These are phyloP conservation scores for Poecilia wingei DNA, from an alignment of 2,797 vertebrate species.

Conservation along the genomic window DNA sequence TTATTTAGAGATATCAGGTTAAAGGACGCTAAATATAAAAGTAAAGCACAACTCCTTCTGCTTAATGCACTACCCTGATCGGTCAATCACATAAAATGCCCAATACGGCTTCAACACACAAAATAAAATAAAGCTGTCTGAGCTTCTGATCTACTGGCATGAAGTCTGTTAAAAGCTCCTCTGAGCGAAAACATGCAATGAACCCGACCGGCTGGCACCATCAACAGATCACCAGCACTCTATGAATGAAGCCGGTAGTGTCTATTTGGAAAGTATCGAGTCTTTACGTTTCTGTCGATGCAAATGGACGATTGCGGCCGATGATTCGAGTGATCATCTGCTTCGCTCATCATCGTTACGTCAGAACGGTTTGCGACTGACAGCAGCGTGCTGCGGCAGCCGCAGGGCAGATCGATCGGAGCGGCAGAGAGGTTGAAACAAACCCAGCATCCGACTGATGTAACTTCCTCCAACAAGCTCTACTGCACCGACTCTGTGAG, in stretches of 20 bases:
- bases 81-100: not conserved
- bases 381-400: slow-evolving; percentile 55
- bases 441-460: slow-evolving; percentile 42
- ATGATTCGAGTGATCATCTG: slow-evolving; percentile 68
- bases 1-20: not conserved
- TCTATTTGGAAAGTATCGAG: slow-evolving; percentile 79
- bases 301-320: slow-evolving; percentile 70
- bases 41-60: not conserved
- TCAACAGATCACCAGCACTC: slow-evolving; percentile 25
- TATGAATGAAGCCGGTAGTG: slow-evolving; percentile 55
- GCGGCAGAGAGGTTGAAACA: slow-evolving; percentile 54
- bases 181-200: slow-evolving; percentile 23
- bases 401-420: slow-evolving; percentile 68
- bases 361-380: slow-evolving; percentile 67
- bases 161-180: not conserved
- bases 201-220: slow-evolving; percentile 20
- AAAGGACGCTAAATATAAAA: not conserved
- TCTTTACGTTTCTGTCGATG: slow-evolving; percentile 66
- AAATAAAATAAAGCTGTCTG: not conserved
- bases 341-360: slow-evolving; percentile 65
- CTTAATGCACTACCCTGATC: not conserved
- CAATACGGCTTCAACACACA: not conserved
- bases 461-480: slow-evolving; percentile 37
- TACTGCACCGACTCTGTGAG: not conserved
- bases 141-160: not conserved